Percentiles rank a stretch among this genome's conserved stretches.
phyloP scores from a whole-genome alignment of 2,888 invertebrate genomes.

The Coelopa pilipes region DNA sequence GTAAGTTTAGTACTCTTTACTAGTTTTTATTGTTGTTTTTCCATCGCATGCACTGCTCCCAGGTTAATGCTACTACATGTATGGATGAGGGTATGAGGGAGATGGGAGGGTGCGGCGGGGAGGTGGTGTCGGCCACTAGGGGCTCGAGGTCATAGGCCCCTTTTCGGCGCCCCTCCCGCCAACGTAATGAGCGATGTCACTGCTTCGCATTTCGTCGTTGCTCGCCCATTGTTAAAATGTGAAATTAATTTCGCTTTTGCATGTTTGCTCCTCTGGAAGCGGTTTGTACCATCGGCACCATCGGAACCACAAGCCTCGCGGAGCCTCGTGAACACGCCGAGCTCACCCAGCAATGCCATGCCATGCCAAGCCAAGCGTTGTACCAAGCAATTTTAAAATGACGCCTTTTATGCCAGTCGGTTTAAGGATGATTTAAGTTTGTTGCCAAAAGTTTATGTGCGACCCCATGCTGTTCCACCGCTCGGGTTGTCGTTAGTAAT shows the following conservation, averaged over 20 bases:
- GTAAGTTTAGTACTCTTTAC: background rate
- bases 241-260: conserved; percentile 53
- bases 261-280: conserved; percentile 39
- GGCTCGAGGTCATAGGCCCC: background rate
- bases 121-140: background rate
- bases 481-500: conserved; percentile 1
- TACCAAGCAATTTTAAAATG: too few relatives aligned
- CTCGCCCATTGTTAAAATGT: conserved; percentile 43
- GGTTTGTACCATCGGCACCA: background rate
- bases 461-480: background rate
- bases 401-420: background rate
- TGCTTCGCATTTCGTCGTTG: background rate
- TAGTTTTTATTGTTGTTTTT: background rate
- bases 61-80: background rate
- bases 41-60: conserved; percentile 9
- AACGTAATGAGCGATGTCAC: background rate
- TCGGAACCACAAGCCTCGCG: too few relatives aligned
- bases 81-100: background rate
- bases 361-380: too few relatives aligned
- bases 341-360: too few relatives aligned
- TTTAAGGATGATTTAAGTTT: conserved; percentile 17
- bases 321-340: too few relatives aligned
- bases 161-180: too few relatives aligned
- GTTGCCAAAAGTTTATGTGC: conserved; percentile 3
- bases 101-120: background rate